Evolutionary conservation across 2,797 vertebrate genomes (phyloP), one percentile per base, ranked within the genome.

Genomic region (Catamblyrhynchus diadema): DNA sequence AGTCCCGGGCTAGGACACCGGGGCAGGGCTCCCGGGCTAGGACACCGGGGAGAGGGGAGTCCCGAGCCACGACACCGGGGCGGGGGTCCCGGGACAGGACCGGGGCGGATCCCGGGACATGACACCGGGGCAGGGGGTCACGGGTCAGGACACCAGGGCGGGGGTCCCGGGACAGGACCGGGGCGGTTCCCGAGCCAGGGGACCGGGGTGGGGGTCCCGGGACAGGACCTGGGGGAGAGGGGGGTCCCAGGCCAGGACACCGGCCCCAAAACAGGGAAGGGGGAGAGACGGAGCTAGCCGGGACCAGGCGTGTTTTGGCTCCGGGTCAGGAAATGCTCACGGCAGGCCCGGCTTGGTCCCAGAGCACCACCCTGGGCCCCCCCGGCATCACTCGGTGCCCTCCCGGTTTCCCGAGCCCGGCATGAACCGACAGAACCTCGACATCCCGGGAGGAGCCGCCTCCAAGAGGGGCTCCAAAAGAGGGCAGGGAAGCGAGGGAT

Each of bases 231-330:
- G n/a, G n/a, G n/a, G n/a, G n/a, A n/a, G 37, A 37, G 37, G 11
- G 37, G 37, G 37, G 10, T 37, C 37, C 37, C 37, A 11, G 37
- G 30, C 1, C 50, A 32, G 47, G 33, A 33, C n/a, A 33, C 51
- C 41, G 4, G 11, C 41, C 25, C 41, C 2, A 16, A 35, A 35
- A 88, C 53, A 87, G 4, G 19, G 28, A 5, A 8, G 65, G 51
- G n/a, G 27, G 54, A 0, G 41, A 25, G 57, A 1, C 18, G 64
- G 1, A 8, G 4, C 2, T 53, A 44, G 70, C 10, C 3, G 70
- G 86, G 32, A 86, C 4, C n/a, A 50, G 7, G 14, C 16, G 89
- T 39, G 94, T 65, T 95, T 92, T 73, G 87, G 91, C 91, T 85
- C 83, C 42, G 41, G 93, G 87, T 54, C 17, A 48, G 88, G 57